Percentiles rank a stretch among this genome's conserved stretches.
Conservation (phyloP, 1,140 invertebrate genomes). For the Coelopa frigida region DNA sequence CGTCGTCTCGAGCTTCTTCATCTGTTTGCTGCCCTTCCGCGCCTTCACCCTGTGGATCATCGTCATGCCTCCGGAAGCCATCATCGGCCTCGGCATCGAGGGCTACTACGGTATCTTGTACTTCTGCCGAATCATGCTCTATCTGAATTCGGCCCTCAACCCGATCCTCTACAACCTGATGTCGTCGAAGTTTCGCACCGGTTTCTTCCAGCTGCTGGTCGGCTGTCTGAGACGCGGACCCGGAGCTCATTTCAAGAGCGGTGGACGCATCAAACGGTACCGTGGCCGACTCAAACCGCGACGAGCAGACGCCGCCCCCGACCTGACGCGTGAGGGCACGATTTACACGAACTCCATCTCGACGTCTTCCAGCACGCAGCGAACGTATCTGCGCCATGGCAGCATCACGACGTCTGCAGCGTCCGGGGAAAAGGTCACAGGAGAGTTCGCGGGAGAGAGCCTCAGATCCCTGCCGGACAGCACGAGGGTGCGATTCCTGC, state of each 20-base stretch:
- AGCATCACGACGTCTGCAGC: conserved; percentile 25
- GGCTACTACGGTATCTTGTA: conserved; percentile 75
- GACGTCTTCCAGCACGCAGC: conserved; percentile 36
- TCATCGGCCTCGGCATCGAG: conserved; percentile 60
- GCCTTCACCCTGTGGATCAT: conserved; percentile 76
- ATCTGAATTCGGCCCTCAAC: conserved; percentile 80
- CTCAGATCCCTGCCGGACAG: too few relatives aligned
- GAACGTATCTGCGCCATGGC: conserved; percentile 33
- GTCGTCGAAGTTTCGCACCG: conserved; percentile 78
- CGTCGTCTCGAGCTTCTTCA: conserved; percentile 78
- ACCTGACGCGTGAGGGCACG: conserved; percentile 34
- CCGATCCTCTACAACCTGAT: conserved; percentile 81
- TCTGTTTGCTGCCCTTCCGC: conserved; percentile 77
- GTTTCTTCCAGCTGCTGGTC: conserved; percentile 56
- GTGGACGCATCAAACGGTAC: not conserved
- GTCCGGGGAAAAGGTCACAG: too few relatives aligned
- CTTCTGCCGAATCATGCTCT: conserved; percentile 74
- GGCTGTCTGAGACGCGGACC: conserved; percentile 10
- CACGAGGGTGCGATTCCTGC: too few relatives aligned
- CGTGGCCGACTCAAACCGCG: not conserved
- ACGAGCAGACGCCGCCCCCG: not conserved
- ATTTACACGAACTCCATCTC: conserved; percentile 38
- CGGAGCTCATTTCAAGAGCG: not conserved
- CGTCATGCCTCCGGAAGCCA: conserved; percentile 55
- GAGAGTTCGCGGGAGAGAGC: too few relatives aligned